Percentiles rank a stretch among this genome's conserved stretches.
These are phyloP conservation scores for Piezodorus guildinii DNA, from an alignment of 1,140 invertebrate species.

Conservation along the genomic window DNA sequence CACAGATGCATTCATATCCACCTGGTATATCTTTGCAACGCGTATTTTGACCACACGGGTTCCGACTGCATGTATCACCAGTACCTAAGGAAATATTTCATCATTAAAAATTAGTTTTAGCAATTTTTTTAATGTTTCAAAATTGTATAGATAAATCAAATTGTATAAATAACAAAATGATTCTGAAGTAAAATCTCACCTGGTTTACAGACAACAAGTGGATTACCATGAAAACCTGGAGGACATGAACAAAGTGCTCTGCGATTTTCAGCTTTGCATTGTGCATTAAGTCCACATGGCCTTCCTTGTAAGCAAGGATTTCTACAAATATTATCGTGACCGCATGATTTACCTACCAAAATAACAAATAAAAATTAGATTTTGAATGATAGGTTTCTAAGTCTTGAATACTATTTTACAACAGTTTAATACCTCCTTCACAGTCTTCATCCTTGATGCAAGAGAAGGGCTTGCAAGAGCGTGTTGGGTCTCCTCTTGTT, in stretches of 20 bases:
- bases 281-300: conserved; percentile 71
- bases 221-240: conserved; percentile 72
- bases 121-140: not conserved
- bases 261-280: conserved; percentile 66
- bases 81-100: conserved; percentile 27
- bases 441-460: conserved; percentile 69
- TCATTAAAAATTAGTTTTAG: not conserved
- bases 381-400: not conserved
- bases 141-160: not conserved
- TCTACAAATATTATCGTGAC: conserved; percentile 53
- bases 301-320: conserved; percentile 68
- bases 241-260: conserved; percentile 72
- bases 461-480: conserved; percentile 43
- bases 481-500: conserved; percentile 40
- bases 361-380: not conserved
- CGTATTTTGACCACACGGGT: conserved; percentile 74
- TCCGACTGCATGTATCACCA: conserved; percentile 54
- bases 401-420: not conserved
- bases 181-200: conserved; percentile 31
- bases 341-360: conserved; percentile 1
- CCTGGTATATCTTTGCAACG: conserved; percentile 58
- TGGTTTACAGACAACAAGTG: conserved; percentile 60
- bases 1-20: conserved; percentile 65
- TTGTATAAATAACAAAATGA: not conserved
- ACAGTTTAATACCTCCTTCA: conserved; percentile 45